Base-by-base conservation (phyloP, 2,888 invertebrate species). In the Pseudeuparius sepicola region DNA sequence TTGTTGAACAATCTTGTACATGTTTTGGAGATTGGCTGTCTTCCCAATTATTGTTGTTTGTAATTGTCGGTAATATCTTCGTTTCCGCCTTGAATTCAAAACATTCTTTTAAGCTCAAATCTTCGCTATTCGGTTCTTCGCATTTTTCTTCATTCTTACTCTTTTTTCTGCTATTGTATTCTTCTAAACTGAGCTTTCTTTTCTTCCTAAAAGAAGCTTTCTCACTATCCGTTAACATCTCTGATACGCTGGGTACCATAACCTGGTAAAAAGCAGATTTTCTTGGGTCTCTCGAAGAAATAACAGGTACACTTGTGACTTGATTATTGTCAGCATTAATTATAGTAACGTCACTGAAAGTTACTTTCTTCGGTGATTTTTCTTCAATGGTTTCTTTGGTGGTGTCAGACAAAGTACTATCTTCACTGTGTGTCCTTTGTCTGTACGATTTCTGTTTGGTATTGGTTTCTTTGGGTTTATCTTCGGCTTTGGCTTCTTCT, bases 161-260 rank as follows among this genome's bases (percentile, higher is more conserved):
- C 13, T 14, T 7, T 34, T 53, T 55, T 9, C 55, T 37, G 17
- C 40, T 50, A 20, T 52, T 52, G 38, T 55, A 55, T 34, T 55
- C 55, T 15, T 51, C 49, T 20, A 51, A 42, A 28, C 53, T 54
- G 4, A 55, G 45, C 31, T 46, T 48, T 24, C 34, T 44, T 29
- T 48, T 48, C 2, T 26, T 32, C 9, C n/a, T 24, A 7, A 20
- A 20, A n/a, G 13, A 11, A 4, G n/a, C 9, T 3, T 14, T 13
- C 6, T 23, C 23, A 28, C 35, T 41, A 33, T 42, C 42, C 17
- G 41, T 37, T 12, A 43, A 33, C 15, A 44, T 20, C 31, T 46
- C 42, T 2, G 46, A 44, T 2, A 44, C 41, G 31, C 46, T 42
- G 1, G 46, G 44, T 6, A 38, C 42, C 9, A 45, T 26, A 6